A percentile compares a stretch with the other conserved stretches of the same genome.
Evolutionary conservation across 1,140 invertebrate genomes (phyloP).

Genomic region (Anastrepha ludens): DNA sequence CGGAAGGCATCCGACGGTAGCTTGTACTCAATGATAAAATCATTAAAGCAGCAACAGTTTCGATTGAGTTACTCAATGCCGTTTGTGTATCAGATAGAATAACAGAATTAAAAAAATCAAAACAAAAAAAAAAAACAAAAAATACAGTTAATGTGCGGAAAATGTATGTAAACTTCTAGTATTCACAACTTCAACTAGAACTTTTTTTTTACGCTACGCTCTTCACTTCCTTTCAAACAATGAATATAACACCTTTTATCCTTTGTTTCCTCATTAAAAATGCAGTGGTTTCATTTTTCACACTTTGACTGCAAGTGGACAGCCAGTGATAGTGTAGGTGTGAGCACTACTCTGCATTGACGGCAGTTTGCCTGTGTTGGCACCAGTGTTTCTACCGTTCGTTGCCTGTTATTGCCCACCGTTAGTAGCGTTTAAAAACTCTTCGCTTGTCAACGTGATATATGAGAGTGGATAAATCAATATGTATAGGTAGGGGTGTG

Average conservation of each 20-base stretch:
- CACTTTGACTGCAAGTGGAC: constrained; percentile 49
- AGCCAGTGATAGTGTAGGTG: not conserved
- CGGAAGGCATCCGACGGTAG: too few relatives aligned
- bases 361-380: not conserved
- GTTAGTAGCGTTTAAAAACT: constrained; percentile 21
- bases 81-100: too few relatives aligned
- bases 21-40: too few relatives aligned
- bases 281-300: constrained; percentile 51
- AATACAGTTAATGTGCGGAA: too few relatives aligned
- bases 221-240: not conserved
- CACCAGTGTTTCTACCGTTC: not conserved
- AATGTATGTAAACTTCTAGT: too few relatives aligned
- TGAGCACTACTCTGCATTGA: not conserved
- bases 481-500: not conserved
- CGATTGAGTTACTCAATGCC: too few relatives aligned
- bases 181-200: not conserved
- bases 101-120: too few relatives aligned
- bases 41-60: too few relatives aligned
- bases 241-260: constrained; percentile 17
- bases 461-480: not conserved
- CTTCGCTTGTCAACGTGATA: not conserved
- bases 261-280: constrained; percentile 51
- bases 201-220: not conserved
- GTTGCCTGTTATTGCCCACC: not conserved
- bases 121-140: too few relatives aligned